Evolutionary conservation across 2,888 invertebrate genomes (phyloP).

Genomic region (Ariolimax columbianus): DNA sequence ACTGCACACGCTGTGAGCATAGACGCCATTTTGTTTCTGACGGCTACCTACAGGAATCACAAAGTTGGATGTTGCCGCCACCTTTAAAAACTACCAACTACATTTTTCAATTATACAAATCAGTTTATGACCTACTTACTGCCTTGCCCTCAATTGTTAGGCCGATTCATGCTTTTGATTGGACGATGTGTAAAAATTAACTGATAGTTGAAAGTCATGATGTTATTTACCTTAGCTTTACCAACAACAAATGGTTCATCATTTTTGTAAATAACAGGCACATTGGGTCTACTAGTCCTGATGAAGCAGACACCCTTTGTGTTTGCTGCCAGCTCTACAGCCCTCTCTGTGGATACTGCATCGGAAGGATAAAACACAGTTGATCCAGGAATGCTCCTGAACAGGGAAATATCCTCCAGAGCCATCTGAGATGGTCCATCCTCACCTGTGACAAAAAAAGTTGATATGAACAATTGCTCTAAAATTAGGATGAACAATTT

Average conservation of each 20-base stretch:
- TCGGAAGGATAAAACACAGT: slow-evolving; percentile 88
- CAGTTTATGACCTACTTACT: no score
- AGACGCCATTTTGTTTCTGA: no score
- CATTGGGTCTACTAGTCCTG: slow-evolving; percentile 95
- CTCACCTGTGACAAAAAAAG: slow-evolving; percentile 81
- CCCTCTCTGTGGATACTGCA: slow-evolving; percentile 95
- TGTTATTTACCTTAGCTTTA: slow-evolving; percentile 82
- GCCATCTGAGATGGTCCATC: slow-evolving; percentile 99
- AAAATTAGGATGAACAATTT: not conserved
- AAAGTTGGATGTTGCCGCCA: no score
- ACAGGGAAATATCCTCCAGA: slow-evolving; percentile 97
- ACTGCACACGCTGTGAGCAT: no score
- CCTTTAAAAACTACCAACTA: no score
- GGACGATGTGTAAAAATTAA: no score
- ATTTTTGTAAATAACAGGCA: slow-evolving; percentile 90
- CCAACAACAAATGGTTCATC: slow-evolving; percentile 88
- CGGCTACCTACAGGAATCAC: no score
- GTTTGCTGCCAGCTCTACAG: slow-evolving; percentile 96
- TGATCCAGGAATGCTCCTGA: slow-evolving; percentile 90
- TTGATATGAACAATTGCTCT: not conserved
- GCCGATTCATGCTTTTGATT: no score
- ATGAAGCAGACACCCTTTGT: slow-evolving; percentile 96
- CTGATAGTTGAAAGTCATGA: no score
- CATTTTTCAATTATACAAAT: no score
- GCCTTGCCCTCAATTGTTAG: no score